A percentile compares a stretch with the other conserved stretches of the same genome.
phyloP scores from a whole-genome alignment of 30 jellyfish, hydroid and myxozoan genomes.

The Catostylus mosaicus region DNA sequence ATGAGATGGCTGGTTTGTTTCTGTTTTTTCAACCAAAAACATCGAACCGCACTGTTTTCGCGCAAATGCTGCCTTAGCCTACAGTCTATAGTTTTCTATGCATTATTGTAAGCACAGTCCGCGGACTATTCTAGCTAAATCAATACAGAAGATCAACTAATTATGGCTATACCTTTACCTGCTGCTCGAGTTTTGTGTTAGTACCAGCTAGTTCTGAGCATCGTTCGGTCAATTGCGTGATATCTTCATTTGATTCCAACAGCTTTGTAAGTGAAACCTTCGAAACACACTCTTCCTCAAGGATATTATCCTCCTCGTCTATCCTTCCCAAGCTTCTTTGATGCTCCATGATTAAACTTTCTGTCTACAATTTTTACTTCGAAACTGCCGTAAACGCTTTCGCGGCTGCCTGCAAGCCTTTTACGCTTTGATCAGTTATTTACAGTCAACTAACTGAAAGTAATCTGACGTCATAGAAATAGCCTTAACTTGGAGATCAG shows the following conservation, averaged over 20 bases:
- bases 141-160: not conserved
- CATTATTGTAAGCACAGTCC: too few relatives aligned
- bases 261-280: not conserved
- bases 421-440: too few relatives aligned
- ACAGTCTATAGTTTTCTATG: too few relatives aligned
- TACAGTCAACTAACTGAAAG: too few relatives aligned
- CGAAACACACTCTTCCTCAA: not conserved
- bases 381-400: too few relatives aligned
- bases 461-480: slow-evolving; percentile 15
- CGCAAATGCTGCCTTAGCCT: too few relatives aligned
- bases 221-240: slow-evolving; percentile 10
- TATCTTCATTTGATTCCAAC: slow-evolving; percentile 5
- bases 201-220: slow-evolving; percentile 20
- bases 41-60: too few relatives aligned
- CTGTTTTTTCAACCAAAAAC: too few relatives aligned
- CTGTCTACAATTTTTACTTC: not conserved
- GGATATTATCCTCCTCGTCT: not conserved
- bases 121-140: too few relatives aligned
- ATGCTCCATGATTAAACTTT: not conserved
- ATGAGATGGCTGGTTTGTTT: too few relatives aligned
- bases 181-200: slow-evolving; percentile 11
- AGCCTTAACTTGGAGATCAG: not conserved
- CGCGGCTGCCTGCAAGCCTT: too few relatives aligned
- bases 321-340: not conserved
- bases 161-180: slow-evolving; percentile 3